Conservation (phyloP, 2,113 vertebrate genomes). For the Vidua chalybeata region DNA sequence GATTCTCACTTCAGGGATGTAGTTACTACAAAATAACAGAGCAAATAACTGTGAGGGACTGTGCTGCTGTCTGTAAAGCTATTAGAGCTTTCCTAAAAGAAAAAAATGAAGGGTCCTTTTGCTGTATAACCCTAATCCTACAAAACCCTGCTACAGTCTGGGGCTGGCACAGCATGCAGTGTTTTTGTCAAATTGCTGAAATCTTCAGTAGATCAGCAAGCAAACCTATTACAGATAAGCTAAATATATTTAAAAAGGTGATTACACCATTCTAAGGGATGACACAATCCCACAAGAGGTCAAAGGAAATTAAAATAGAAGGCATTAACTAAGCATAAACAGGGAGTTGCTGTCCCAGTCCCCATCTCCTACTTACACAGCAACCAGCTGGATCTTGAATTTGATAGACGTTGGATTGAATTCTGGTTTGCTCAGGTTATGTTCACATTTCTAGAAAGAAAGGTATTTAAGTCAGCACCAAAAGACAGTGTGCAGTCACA, state of each 20-base stretch:
- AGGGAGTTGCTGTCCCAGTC: background rate
- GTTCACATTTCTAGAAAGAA: slow-evolving; percentile 91
- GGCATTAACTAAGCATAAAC: background rate
- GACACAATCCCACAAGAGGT: background rate
- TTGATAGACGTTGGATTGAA: slow-evolving; percentile 99
- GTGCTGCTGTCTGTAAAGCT: background rate
- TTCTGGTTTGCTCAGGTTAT: slow-evolving; percentile 98
- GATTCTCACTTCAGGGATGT: slow-evolving; percentile 98
- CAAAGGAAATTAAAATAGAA: background rate
- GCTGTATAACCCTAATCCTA: background rate
- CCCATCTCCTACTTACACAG: slow-evolving; percentile 86
- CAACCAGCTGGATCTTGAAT: slow-evolving; percentile 99
- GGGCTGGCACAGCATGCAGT: background rate
- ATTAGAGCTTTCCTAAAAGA: background rate
- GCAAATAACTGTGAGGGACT: background rate
- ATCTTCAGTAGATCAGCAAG: background rate
- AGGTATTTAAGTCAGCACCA: background rate
- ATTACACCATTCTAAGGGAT: background rate
- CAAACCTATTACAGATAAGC: background rate
- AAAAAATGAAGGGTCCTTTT: background rate
- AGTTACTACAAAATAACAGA: slow-evolving; percentile 82
- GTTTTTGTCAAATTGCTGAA: background rate
- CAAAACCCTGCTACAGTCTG: background rate
- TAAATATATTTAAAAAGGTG: background rate
- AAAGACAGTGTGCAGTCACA: background rate